Conservation (phyloP, 2,113 vertebrate genomes). For the Macquaria ambigua region DNA sequence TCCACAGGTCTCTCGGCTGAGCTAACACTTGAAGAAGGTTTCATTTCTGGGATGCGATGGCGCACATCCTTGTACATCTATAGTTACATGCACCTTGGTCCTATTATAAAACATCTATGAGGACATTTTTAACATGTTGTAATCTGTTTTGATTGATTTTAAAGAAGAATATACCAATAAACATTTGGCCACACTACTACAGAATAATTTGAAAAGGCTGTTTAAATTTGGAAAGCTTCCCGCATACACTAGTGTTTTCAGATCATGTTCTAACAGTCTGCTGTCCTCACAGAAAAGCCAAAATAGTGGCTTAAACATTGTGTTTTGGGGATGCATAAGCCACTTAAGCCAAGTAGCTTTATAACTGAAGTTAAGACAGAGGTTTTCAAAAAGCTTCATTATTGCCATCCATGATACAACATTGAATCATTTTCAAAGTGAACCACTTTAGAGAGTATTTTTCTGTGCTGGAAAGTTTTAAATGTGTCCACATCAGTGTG, state of each 20-base stretch:
- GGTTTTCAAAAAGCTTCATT: background rate
- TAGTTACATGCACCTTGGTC: background rate
- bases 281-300: background rate
- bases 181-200: background rate
- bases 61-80: background rate
- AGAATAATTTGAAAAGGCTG: conserved; percentile 7
- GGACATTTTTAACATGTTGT: background rate
- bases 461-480: background rate
- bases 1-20: conserved; percentile 26
- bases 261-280: background rate
- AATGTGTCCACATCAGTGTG: background rate
- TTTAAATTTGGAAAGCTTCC: background rate
- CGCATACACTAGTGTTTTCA: background rate
- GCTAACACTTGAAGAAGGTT: conserved; percentile 1
- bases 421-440: background rate
- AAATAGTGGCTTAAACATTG: background rate
- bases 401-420: too few species aligned
- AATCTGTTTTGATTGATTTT: conserved; percentile 3
- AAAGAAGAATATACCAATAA: background rate
- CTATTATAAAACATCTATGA: background rate
- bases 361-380: background rate
- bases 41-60: conserved; percentile 2
- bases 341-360: background rate
- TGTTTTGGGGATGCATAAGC: background rate
- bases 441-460: background rate